These are phyloP conservation scores for Branchellion lobata DNA, from an alignment of 2,888 invertebrate species.

Conservation along the genomic window DNA sequence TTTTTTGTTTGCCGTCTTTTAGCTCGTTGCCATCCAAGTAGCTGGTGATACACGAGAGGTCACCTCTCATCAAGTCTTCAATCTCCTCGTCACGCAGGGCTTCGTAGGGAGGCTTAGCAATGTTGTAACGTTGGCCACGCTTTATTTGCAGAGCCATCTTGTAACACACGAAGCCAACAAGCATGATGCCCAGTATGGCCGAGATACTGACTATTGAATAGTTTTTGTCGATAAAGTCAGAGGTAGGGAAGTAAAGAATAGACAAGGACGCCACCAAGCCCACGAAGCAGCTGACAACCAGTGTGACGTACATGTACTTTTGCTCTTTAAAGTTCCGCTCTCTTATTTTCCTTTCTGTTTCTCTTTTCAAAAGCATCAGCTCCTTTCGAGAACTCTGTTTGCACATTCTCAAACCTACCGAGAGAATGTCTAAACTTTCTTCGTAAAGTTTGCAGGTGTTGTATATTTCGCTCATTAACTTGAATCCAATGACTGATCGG, in stretches of 20 bases:
- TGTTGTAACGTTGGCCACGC: constrained; percentile 9
- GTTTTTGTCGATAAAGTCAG: not conserved
- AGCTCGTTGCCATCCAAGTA: not conserved
- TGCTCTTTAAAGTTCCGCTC: not conserved
- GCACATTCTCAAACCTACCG: constrained; percentile 6
- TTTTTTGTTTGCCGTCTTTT: not conserved
- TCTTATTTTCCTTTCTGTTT: constrained; percentile 17
- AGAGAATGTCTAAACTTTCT: constrained; percentile 15
- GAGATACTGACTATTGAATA: not conserved
- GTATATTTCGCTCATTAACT: constrained; percentile 31
- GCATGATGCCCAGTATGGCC: not conserved
- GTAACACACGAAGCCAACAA: not conserved
- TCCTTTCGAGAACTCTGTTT: constrained; percentile 21
- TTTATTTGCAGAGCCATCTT: not conserved
- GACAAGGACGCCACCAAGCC: not conserved
- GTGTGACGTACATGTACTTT: not conserved
- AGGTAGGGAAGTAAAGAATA: not conserved
- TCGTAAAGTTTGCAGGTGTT: constrained; percentile 8
- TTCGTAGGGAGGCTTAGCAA: constrained; percentile 1
- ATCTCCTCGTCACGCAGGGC: not conserved
- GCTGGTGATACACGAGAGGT: not conserved
- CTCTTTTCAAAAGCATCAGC: constrained; percentile 14
- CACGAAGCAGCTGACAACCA: not conserved
- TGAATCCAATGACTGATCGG: constrained; percentile 31
- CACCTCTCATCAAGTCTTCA: not conserved